These are phyloP conservation scores for Corythornis madagascariensis DNA, from an alignment of 2,113 vertebrate genomes.

Conservation along the genomic window DNA sequence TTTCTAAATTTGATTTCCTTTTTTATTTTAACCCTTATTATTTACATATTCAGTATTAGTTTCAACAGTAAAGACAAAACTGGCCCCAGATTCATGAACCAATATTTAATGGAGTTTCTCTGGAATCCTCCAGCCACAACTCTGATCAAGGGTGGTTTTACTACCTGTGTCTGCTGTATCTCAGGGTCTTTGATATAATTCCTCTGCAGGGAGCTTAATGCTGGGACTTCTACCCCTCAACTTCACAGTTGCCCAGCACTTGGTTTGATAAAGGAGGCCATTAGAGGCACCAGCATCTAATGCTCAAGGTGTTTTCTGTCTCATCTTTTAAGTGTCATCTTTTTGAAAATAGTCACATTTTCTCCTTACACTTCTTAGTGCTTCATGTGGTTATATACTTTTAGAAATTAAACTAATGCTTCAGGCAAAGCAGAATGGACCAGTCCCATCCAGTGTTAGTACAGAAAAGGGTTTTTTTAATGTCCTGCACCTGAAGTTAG, in stretches of 20 bases:
- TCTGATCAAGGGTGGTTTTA: background rate
- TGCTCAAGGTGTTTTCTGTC: background rate
- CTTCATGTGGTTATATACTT: background rate
- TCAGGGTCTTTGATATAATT: background rate
- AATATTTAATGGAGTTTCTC: background rate
- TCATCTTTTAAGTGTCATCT: background rate
- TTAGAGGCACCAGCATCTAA: background rate
- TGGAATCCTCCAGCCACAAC: background rate
- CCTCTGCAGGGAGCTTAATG: background rate
- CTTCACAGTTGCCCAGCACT: background rate
- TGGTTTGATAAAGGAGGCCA: background rate
- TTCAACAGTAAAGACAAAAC: background rate
- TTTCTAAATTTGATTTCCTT: background rate
- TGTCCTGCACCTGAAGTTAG: constrained; percentile 1
- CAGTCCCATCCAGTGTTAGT: background rate
- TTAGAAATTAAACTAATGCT: background rate
- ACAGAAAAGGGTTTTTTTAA: background rate
- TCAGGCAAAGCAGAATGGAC: background rate
- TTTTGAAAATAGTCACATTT: constrained; percentile 12
- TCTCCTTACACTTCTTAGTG: background rate
- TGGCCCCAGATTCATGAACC: fast-evolving
- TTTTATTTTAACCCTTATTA: background rate
- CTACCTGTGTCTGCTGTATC: background rate
- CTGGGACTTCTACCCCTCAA: background rate
- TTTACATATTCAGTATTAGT: background rate